phyloP scores from a whole-genome alignment of 2,797 vertebrate species.

The Propithecus deckenii region DNA sequence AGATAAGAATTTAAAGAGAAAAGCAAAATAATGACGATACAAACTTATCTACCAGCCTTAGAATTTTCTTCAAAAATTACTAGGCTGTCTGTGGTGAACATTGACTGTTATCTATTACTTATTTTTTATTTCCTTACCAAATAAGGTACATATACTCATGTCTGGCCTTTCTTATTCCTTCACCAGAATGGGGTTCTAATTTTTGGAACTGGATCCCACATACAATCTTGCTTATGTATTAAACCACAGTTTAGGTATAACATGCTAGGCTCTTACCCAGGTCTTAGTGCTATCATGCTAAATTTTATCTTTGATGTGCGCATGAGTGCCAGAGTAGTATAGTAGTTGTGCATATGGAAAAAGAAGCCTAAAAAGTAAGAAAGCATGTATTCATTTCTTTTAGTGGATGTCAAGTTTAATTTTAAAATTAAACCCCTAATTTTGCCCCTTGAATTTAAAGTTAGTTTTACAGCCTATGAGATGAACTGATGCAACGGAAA shows the following conservation, averaged over 20 bases:
- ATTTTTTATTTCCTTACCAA: constrained; percentile 43
- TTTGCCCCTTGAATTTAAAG: constrained; percentile 28
- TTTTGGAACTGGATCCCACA: background rate
- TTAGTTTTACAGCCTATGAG: constrained; percentile 64
- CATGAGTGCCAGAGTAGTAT: background rate
- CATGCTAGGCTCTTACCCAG: background rate
- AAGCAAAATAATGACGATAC: constrained; percentile 49
- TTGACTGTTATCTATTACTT: background rate
- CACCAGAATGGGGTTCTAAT: background rate
- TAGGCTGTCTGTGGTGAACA: background rate
- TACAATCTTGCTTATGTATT: background rate
- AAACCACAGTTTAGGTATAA: background rate
- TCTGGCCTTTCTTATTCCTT: background rate
- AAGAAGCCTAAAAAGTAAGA: background rate
- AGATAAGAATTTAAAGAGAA: constrained; percentile 69
- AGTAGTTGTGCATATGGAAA: background rate
- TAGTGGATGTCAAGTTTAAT: constrained; percentile 43
- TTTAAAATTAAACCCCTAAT: constrained; percentile 47
- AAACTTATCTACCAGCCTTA: constrained; percentile 25
- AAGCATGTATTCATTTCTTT: constrained; percentile 29
- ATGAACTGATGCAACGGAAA: constrained; percentile 35
- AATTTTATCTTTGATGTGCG: background rate
- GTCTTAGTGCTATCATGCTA: background rate
- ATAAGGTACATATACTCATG: background rate
- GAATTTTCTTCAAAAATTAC: background rate